Conservation (phyloP, 2,113 vertebrate genomes). For the Macquaria ambigua region DNA sequence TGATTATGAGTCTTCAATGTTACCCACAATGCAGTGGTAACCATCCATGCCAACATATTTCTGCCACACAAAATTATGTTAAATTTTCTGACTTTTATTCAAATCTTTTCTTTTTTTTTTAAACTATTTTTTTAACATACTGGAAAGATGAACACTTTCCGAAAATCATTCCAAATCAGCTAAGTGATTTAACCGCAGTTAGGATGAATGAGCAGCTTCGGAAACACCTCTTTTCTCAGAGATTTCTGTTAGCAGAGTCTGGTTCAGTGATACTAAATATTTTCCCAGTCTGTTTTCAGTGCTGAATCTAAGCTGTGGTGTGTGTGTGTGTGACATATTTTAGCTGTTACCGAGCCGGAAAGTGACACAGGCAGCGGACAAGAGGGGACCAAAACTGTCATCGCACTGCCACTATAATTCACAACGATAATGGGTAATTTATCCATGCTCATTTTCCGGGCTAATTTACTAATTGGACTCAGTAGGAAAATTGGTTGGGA, state of each 20-base stretch:
- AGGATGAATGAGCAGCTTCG: constrained; percentile 18
- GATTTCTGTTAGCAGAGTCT: neutral
- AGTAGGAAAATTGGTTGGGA: constrained; percentile 47
- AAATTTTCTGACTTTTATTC: neutral
- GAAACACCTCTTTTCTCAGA: constrained; percentile 22
- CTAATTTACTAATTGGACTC: constrained; percentile 71
- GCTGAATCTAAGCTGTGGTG: neutral
- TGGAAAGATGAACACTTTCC: too few relatives aligned
- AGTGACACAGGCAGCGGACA: constrained; percentile 20
- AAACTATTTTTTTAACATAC: too few relatives aligned
- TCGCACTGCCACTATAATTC: constrained; percentile 35
- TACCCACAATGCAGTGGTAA: too few relatives aligned
- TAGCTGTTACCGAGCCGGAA: constrained; percentile 23
- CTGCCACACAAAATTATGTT: neutral
- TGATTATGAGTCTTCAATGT: too few relatives aligned
- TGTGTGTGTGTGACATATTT: constrained; percentile 4
- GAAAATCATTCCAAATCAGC: neutral
- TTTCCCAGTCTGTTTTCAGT: constrained; percentile 10
- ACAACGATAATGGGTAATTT: constrained; percentile 63
- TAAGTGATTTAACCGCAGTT: neutral
- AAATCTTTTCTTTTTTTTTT: too few relatives aligned
- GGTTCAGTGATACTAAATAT: constrained; percentile 32
- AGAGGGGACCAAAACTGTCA: constrained; percentile 24
- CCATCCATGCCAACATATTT: too few relatives aligned
- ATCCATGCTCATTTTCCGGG: constrained; percentile 61